A percentile compares a stretch with the other conserved stretches of the same genome.
These are phyloP conservation scores for Synergus japonicus DNA, from an alignment of 2,888 invertebrate species.

Conservation along the genomic window DNA sequence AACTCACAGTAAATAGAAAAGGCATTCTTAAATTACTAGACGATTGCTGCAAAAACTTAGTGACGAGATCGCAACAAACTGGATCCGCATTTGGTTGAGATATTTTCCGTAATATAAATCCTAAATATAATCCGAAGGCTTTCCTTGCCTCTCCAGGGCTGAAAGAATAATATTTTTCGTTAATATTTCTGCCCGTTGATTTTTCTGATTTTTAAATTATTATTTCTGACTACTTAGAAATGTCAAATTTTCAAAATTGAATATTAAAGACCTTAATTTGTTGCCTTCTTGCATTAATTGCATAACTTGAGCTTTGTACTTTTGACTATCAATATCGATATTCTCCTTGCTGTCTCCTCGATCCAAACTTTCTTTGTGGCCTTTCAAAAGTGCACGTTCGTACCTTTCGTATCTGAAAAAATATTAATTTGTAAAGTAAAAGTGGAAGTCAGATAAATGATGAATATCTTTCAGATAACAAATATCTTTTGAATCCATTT, in stretches of 20 bases:
- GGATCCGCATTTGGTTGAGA: constrained; percentile 78
- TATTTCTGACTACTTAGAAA: not conserved
- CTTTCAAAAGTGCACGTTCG: constrained; percentile 80
- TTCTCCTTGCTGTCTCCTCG: constrained; percentile 73
- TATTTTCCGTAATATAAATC: constrained; percentile 85
- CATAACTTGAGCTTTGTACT: constrained; percentile 81
- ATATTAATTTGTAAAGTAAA: constrained; percentile 20
- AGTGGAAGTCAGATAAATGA: not conserved
- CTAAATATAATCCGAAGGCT: constrained; percentile 88
- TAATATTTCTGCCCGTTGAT: not conserved
- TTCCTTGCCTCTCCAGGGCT: constrained; percentile 84
- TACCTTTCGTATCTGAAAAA: constrained; percentile 80
- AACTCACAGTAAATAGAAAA: constrained; percentile 80
- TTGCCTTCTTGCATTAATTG: constrained; percentile 83
- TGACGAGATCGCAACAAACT: constrained; percentile 81
- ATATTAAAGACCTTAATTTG: constrained; percentile 82
- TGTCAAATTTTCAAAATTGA: not conserved
- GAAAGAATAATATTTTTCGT: constrained; percentile 51
- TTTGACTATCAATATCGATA: constrained; percentile 77
- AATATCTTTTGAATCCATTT: constrained; percentile 42
- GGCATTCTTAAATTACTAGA: constrained; percentile 86
- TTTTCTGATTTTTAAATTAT: too few species aligned
- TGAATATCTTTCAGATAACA: not conserved
- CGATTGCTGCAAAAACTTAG: constrained; percentile 87
- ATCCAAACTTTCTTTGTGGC: constrained; percentile 76